A percentile compares a stretch with the other conserved stretches of the same genome.
Evolutionary conservation across 2,113 vertebrate genomes (phyloP).

Genomic region (Campylomormyrus numenius): DNA sequence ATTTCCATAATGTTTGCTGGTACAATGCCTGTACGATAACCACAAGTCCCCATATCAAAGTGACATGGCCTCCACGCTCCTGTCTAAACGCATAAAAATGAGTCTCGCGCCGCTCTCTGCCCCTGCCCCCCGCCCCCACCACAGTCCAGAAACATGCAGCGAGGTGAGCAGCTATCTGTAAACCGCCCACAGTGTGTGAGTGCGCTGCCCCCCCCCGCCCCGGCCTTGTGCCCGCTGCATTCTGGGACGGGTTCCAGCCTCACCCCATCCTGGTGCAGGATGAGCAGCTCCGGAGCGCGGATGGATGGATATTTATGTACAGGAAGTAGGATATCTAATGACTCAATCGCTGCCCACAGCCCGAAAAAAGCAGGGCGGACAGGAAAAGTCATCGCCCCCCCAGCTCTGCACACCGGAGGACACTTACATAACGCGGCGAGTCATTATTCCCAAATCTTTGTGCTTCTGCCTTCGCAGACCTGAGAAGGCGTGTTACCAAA

Average conservation of each 20-base stretch:
- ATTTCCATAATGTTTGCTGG: background rate
- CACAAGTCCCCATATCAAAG: background rate
- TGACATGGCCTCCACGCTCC: background rate
- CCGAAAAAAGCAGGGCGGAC: background rate
- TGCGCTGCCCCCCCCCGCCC: background rate
- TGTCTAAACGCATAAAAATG: background rate
- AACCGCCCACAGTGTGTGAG: background rate
- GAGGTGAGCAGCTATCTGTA: background rate
- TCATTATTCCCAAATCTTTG: constrained; percentile 7
- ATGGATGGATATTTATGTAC: background rate
- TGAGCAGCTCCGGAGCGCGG: background rate
- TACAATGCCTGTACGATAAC: background rate
- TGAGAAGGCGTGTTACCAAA: background rate
- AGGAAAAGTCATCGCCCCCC: background rate
- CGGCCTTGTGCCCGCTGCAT: background rate
- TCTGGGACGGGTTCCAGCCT: background rate
- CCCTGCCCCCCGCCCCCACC: background rate
- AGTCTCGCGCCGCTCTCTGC: background rate
- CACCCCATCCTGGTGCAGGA: background rate
- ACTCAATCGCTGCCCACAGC: background rate
- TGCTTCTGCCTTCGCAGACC: background rate
- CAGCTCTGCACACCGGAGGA: background rate
- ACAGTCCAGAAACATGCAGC: background rate
- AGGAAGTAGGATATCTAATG: background rate
- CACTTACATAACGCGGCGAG: background rate